phyloP scores from a whole-genome alignment of 2,113 vertebrate species.

The Petromus typicus region DNA sequence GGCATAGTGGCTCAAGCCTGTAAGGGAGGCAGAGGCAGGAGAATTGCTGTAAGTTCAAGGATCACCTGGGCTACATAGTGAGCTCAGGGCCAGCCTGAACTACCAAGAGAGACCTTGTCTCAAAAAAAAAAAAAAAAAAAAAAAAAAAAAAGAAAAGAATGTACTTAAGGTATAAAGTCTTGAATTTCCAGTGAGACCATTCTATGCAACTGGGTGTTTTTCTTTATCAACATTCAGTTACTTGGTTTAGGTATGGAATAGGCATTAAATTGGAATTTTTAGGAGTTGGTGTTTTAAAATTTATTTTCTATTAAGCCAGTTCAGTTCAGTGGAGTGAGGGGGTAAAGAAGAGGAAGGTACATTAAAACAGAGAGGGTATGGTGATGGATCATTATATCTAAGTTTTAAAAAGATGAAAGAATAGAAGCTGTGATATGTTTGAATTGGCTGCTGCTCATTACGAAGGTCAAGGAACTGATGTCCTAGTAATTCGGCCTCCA shows the following conservation, averaged over 20 bases:
- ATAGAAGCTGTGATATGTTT: neutral
- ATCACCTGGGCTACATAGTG: no score
- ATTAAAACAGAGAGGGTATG: neutral
- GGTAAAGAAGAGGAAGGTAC: neutral
- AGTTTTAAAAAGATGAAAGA: neutral
- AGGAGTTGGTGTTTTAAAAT: neutral
- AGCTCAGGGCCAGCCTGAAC: no score
- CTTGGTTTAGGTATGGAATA: neutral
- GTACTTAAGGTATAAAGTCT: neutral
- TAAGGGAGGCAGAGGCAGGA: no score
- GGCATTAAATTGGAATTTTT: neutral
- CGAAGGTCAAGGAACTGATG: neutral
- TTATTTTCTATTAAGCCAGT: neutral
- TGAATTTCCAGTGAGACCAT: neutral
- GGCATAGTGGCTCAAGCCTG: no score
- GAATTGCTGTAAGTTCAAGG: no score
- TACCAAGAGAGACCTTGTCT: no score
- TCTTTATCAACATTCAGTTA: neutral
- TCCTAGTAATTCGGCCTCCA: neutral
- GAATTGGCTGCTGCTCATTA: conserved; percentile 5
- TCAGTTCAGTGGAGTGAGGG: neutral
- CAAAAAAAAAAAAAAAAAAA: no score
- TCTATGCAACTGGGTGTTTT: neutral
- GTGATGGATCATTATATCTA: neutral
- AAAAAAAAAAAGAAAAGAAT: neutral